These are phyloP conservation scores for Charaxes varanes DNA, from an alignment of 1,140 invertebrate species.

Conservation along the genomic window DNA sequence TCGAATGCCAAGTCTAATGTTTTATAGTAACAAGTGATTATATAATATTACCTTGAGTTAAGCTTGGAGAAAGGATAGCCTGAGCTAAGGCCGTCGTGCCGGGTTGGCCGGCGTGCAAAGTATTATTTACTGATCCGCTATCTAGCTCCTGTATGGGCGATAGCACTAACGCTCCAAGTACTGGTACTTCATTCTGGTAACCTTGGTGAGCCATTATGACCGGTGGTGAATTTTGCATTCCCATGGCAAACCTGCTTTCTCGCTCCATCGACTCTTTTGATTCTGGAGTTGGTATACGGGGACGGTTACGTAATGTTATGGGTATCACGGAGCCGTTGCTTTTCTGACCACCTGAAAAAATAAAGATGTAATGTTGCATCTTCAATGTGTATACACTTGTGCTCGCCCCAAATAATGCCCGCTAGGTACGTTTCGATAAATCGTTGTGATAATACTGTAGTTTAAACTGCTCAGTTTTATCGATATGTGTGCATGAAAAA, in stretches of 20 bases:
- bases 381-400: too few species aligned
- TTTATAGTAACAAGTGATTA: too few species aligned
- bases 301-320: constrained; percentile 81
- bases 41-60: constrained; percentile 50
- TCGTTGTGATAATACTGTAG: too few species aligned
- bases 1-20: too few species aligned
- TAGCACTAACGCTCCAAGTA: constrained; percentile 82
- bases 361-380: too few species aligned
- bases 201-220: constrained; percentile 79
- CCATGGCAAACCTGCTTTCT: constrained; percentile 76
- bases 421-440: too few species aligned
- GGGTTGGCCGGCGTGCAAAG: constrained; percentile 79
- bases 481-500: too few species aligned
- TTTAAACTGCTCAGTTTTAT: too few species aligned
- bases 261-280: constrained; percentile 84
- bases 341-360: constrained; percentile 80
- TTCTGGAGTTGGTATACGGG: constrained; percentile 89
- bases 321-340: constrained; percentile 79
- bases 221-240: constrained; percentile 75
- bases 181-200: constrained; percentile 79
- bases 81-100: constrained; percentile 82
- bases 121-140: constrained; percentile 79
- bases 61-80: constrained; percentile 78
- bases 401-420: too few species aligned
- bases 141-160: constrained; percentile 87